Evolutionary conservation across 2,797 vertebrate genomes (phyloP).

Genomic region (Hippoglossus hippoglossus): DNA sequence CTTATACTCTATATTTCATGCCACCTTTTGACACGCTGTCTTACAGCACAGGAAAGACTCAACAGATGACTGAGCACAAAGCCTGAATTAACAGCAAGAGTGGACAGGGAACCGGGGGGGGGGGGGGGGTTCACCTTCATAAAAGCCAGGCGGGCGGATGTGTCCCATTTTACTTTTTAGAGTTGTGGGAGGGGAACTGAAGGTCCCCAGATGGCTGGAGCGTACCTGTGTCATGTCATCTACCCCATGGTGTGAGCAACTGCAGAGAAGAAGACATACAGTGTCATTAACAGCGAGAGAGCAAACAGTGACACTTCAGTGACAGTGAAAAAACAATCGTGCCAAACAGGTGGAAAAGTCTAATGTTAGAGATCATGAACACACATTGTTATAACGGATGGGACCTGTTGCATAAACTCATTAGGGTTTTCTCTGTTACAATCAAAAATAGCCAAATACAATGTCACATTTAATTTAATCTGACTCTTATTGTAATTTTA

Average conservation of each 20-base stretch:
- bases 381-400: too few species aligned
- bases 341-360: too few species aligned
- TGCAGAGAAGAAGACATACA: not conserved
- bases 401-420: too few species aligned
- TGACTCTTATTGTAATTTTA: too few species aligned
- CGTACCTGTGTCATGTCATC: slow-evolving; percentile 31
- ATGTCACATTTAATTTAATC: too few species aligned
- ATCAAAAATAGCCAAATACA: too few species aligned
- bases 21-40: slow-evolving; percentile 41
- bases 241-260: slow-evolving; percentile 19
- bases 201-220: slow-evolving; percentile 21
- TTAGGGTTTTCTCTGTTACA: too few species aligned
- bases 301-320: slow-evolving; percentile 3
- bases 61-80: slow-evolving; percentile 45
- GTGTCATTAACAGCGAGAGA: not conserved
- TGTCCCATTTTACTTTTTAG: slow-evolving; percentile 42
- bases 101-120: slow-evolving; percentile 25
- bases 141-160: slow-evolving; percentile 31
- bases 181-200: slow-evolving; percentile 18
- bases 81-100: slow-evolving; percentile 25
- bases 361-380: too few species aligned
- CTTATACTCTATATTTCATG: slow-evolving; percentile 34
- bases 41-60: slow-evolving; percentile 38
- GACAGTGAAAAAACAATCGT: not conserved
- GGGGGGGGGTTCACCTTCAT: slow-evolving; percentile 51